Evolutionary conservation across 2,888 invertebrate species (phyloP).

Genomic region (Didymodactylos carnosus): DNA sequence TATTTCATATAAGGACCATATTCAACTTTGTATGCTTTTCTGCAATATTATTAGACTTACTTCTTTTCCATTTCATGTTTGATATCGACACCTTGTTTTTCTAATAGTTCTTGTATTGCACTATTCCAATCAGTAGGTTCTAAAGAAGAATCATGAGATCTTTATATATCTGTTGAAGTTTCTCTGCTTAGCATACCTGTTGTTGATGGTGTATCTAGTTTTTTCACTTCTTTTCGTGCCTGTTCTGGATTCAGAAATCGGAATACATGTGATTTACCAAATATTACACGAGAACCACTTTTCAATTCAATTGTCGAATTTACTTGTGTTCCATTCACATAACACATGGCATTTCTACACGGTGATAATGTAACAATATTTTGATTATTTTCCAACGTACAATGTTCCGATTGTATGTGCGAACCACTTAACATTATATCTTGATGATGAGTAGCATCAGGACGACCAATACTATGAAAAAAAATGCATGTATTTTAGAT

Average conservation of each 20-base stretch:
- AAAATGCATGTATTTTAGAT: conserved; percentile 38
- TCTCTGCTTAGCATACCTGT: neutral
- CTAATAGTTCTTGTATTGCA: conserved; percentile 83
- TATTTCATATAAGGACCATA: too few relatives aligned
- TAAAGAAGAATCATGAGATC: neutral
- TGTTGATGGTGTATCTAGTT: neutral
- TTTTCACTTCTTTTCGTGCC: conserved; percentile 1
- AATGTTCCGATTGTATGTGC: conserved; percentile 80
- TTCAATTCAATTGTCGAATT: conserved; percentile 52
- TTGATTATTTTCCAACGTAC: conserved; percentile 70
- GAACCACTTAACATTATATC: conserved; percentile 85
- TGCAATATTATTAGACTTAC: neutral
- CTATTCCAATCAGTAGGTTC: conserved; percentile 67
- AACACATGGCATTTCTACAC: conserved; percentile 59
- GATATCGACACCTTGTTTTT: conserved; percentile 90
- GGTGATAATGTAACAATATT: conserved; percentile 42
- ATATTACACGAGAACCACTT: conserved; percentile 84
- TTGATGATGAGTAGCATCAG: conserved; percentile 63
- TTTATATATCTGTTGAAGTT: neutral
- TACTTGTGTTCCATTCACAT: conserved; percentile 76
- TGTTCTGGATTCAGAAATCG: conserved; percentile 73
- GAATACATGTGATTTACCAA: conserved; percentile 97
- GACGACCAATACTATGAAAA: conserved; percentile 54
- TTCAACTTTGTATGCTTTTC: too few relatives aligned
- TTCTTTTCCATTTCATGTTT: conserved; percentile 77